These are phyloP conservation scores for Loxodonta africana DNA, from an alignment of 2,113 vertebrate genomes.

Conservation along the genomic window DNA sequence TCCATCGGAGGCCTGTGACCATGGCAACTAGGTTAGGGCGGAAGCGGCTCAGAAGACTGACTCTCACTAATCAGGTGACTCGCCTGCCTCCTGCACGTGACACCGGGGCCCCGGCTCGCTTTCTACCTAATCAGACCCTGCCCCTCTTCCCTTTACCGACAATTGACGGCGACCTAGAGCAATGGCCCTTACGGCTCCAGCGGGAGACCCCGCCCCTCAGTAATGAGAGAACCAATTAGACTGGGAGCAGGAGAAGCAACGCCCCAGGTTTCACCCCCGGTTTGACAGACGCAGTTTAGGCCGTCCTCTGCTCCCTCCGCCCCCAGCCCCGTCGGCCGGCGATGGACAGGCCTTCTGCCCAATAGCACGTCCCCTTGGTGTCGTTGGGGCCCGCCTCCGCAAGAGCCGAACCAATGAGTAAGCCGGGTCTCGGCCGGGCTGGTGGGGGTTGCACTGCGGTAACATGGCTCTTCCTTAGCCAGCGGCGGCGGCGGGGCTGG, in stretches of 20 bases:
- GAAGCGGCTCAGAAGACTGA: conserved; percentile 66
- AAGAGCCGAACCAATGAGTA: conserved; percentile 71
- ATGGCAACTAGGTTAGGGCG: conserved; percentile 80
- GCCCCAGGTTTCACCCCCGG: conserved; percentile 49
- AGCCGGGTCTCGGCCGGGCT: conserved; percentile 23
- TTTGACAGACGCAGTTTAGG: conserved; percentile 81
- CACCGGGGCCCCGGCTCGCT: background rate
- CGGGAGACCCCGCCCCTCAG: conserved; percentile 46
- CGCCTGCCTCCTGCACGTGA: conserved; percentile 78
- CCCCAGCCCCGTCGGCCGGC: background rate
- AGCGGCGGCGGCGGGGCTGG: conserved; percentile 46
- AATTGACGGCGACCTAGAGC: conserved; percentile 70
- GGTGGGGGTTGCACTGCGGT: conserved; percentile 84
- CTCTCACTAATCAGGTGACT: conserved; percentile 80
- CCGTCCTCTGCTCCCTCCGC: conserved; percentile 47
- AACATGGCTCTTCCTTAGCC: conserved; percentile 87
- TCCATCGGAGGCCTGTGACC: conserved; percentile 22
- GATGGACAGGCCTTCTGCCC: conserved; percentile 66
- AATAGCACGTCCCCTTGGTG: background rate
- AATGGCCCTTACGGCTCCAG: background rate
- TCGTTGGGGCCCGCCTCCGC: conserved; percentile 30
- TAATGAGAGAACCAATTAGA: conserved; percentile 60
- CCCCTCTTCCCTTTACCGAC: conserved; percentile 26
- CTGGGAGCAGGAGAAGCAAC: conserved; percentile 52
- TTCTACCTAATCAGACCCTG: conserved; percentile 28